Percentiles rank a stretch among this genome's conserved stretches.
Conservation (phyloP, 2,113 vertebrate species). For the Atrichornis clamosus region DNA sequence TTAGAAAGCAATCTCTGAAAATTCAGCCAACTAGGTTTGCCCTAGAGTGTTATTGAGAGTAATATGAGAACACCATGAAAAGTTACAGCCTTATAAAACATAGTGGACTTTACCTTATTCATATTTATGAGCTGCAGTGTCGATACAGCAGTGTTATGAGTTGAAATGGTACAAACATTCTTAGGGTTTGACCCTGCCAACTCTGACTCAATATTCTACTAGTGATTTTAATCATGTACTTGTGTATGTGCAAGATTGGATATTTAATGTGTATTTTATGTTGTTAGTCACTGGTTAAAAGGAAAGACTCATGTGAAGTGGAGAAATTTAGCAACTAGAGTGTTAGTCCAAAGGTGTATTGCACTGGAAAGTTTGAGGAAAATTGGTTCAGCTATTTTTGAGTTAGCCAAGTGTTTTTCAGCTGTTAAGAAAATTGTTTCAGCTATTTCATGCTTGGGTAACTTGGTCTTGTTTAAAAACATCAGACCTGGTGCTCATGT, state of each 20-base stretch:
- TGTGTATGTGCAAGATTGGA: not conserved
- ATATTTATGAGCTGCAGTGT: constrained; percentile 38
- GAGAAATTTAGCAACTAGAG: not conserved
- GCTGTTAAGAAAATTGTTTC: constrained; percentile 70
- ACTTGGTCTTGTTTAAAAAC: constrained; percentile 56
- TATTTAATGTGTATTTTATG: constrained; percentile 16
- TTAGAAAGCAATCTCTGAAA: constrained; percentile 20
- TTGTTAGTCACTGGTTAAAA: not conserved
- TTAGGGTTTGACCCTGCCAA: not conserved
- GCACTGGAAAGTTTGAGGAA: constrained; percentile 48
- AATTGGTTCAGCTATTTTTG: constrained; percentile 63
- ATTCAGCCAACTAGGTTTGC: constrained; percentile 10
- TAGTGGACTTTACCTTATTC: constrained; percentile 21
- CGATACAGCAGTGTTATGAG: not conserved
- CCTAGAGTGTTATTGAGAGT: not conserved
- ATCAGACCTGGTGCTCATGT: not conserved
- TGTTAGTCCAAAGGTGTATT: constrained; percentile 39
- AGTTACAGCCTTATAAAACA: constrained; percentile 44
- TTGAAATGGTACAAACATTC: not conserved
- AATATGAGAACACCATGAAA: constrained; percentile 29
- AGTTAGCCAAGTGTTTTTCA: constrained; percentile 67
- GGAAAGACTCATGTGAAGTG: not conserved
- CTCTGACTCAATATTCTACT: not conserved
- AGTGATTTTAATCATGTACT: not conserved
- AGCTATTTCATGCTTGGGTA: constrained; percentile 42